Evolutionary conservation across 1,140 invertebrate species (phyloP).

Genomic region (Sycophaga agraensis): DNA sequence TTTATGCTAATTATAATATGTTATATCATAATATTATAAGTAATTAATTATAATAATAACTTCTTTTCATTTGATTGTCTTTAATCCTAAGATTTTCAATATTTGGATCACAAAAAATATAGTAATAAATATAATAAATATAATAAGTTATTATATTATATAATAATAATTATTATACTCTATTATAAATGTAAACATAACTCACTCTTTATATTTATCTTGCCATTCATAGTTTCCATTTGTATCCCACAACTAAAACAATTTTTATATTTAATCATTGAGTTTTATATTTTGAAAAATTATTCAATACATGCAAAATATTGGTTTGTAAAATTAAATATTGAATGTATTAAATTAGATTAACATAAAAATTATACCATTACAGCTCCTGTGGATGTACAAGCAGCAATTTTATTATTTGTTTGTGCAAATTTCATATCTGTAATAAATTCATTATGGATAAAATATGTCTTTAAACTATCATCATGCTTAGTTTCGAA

Average conservation of each 20-base stretch:
- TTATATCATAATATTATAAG: not conserved
- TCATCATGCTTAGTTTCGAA: slow-evolving; percentile 40
- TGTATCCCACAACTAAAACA: slow-evolving; percentile 41
- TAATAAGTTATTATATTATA: not conserved
- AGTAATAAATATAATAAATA: too few species aligned
- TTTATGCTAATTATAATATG: not conserved
- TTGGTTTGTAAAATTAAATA: not conserved
- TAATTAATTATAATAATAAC: not conserved
- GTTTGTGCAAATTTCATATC: slow-evolving; percentile 44
- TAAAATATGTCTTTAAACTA: slow-evolving; percentile 40
- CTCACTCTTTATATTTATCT: slow-evolving; percentile 23
- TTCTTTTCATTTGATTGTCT: too few species aligned
- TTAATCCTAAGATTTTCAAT: too few species aligned
- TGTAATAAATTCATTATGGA: slow-evolving; percentile 39
- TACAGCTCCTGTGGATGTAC: slow-evolving; percentile 41
- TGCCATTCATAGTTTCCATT: slow-evolving; percentile 32
- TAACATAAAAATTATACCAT: slow-evolving; percentile 30
- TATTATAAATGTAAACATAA: not conserved
- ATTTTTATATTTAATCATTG: not conserved
- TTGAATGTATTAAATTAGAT: not conserved
- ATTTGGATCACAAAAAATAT: too few species aligned
- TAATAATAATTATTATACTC: not conserved
- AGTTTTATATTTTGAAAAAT: not conserved
- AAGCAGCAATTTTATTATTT: slow-evolving; percentile 44
- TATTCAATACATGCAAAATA: slow-evolving; percentile 7